These are phyloP conservation scores for Globodera ellingtonae DNA, from an alignment of 1,140 invertebrate genomes.

Conservation along the genomic window DNA sequence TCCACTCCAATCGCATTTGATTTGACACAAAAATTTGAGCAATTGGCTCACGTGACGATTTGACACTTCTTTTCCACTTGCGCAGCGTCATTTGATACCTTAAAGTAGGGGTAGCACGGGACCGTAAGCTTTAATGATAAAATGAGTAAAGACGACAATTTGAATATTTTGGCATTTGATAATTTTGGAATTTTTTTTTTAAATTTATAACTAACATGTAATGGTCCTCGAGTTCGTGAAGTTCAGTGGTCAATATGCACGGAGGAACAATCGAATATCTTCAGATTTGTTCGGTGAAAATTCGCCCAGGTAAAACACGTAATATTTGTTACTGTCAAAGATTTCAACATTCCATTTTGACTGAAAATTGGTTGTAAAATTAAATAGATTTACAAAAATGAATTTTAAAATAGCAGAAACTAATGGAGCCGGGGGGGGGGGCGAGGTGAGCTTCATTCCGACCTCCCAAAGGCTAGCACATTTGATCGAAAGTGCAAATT, in stretches of 20 bases:
- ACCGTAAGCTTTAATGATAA: too few relatives aligned
- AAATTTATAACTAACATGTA: background rate
- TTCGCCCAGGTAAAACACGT: background rate
- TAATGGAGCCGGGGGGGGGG: too few relatives aligned
- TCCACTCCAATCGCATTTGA: background rate
- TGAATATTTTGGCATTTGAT: too few relatives aligned
- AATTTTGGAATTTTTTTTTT: too few relatives aligned
- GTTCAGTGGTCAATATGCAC: background rate
- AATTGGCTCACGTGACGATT: background rate
- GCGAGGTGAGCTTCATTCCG: too few relatives aligned
- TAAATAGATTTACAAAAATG: too few relatives aligned
- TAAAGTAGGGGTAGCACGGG: too few relatives aligned
- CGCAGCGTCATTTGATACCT: background rate
- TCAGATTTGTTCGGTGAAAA: background rate
- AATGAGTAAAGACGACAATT: too few relatives aligned
- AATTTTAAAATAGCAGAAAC: too few relatives aligned
- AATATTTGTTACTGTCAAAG: background rate
- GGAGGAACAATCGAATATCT: background rate
- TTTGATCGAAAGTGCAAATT: too few relatives aligned
- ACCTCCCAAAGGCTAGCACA: too few relatives aligned
- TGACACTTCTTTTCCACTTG: background rate
- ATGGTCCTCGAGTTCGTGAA: background rate
- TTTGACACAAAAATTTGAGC: background rate
- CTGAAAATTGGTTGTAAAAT: background rate
- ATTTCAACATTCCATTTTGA: background rate